phyloP scores from a whole-genome alignment of 2,113 vertebrate species.

The Glaucidium brasilianum region DNA sequence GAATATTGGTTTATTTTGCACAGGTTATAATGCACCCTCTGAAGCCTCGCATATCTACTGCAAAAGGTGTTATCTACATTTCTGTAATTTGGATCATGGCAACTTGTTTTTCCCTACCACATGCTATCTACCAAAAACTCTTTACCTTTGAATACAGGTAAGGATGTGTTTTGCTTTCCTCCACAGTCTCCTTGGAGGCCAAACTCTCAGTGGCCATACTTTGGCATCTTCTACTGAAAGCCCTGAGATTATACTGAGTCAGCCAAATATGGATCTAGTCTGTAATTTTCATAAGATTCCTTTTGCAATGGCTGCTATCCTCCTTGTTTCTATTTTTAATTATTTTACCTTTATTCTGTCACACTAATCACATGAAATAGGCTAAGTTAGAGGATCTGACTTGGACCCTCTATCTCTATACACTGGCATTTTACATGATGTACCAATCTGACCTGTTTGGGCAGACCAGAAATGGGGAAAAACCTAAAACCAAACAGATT shows the following conservation, averaged over 20 bases:
- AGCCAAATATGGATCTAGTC: neutral
- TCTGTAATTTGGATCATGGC: constrained; percentile 90
- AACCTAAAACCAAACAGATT: neutral
- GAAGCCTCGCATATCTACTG: constrained; percentile 84
- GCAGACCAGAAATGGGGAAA: neutral
- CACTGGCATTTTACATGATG: neutral
- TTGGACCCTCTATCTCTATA: neutral
- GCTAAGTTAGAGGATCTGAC: neutral
- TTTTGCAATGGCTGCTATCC: neutral
- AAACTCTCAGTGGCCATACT: neutral
- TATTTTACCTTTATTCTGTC: neutral
- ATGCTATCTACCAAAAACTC: constrained; percentile 93
- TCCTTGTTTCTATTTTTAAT: neutral
- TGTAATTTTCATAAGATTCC: neutral
- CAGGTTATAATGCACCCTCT: constrained; percentile 92
- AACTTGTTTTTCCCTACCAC: constrained; percentile 90
- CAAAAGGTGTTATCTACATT: constrained; percentile 81
- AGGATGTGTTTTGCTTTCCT: neutral
- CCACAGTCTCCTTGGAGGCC: neutral
- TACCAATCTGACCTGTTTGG: neutral
- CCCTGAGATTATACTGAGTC: neutral
- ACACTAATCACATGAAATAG: neutral
- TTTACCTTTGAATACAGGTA: constrained; percentile 89
- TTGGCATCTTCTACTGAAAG: neutral
- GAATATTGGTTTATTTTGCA: neutral